Conservation (phyloP, 2,113 vertebrate species). For the Clupea harengus region DNA sequence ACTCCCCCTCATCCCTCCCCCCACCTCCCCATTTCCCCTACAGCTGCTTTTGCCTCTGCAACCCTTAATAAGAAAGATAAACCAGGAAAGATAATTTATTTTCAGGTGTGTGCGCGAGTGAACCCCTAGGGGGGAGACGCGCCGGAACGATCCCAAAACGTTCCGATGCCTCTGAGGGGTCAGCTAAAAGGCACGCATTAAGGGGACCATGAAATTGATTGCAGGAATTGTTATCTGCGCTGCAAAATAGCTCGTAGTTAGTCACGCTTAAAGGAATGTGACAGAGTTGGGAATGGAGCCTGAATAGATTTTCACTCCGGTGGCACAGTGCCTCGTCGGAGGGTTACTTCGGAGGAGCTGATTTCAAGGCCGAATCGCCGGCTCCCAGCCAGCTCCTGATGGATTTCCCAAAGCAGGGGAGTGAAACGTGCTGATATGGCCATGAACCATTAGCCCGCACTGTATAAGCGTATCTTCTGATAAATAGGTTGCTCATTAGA, state of each 20-base stretch:
- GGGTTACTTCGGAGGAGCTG: not conserved
- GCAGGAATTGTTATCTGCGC: conserved; percentile 66
- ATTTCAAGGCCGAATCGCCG: not conserved
- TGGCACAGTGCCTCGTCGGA: not conserved
- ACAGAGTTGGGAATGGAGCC: conserved; percentile 25
- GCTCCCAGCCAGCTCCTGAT: conserved; percentile 4
- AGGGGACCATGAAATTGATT: conserved; percentile 67
- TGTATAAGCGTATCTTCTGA: conserved; percentile 10
- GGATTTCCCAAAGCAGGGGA: not conserved
- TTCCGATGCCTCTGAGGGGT: conserved; percentile 70
- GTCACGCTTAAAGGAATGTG: conserved; percentile 68
- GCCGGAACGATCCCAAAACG: conserved; percentile 55
- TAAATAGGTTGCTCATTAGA: conserved; percentile 2
- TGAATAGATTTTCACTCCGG: not conserved
- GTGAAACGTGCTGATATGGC: conserved; percentile 8
- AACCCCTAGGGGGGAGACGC: conserved; percentile 35
- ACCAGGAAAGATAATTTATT: conserved; percentile 16
- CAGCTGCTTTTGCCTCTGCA: not conserved
- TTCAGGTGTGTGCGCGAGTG: conserved; percentile 30
- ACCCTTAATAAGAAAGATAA: not conserved
- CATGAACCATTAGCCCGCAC: not conserved
- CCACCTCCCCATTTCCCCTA: not conserved
- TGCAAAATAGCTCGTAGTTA: conserved; percentile 64
- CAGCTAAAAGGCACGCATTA: conserved; percentile 71
- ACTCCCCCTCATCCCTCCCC: not conserved